Conservation (phyloP, 2,888 invertebrate species). For the Ectobius pallidus region DNA sequence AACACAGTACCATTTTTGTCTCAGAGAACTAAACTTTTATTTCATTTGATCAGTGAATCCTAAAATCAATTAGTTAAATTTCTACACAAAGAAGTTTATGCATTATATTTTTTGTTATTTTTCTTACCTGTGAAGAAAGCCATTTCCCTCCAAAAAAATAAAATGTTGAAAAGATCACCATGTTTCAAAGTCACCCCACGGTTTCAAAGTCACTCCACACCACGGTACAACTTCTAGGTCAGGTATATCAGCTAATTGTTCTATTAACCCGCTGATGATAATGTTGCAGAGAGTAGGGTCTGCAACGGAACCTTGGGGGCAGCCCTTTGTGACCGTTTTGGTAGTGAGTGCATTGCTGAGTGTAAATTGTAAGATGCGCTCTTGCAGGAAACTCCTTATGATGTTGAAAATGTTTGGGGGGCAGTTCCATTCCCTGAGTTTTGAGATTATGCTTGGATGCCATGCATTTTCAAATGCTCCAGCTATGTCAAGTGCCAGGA, state of each 20-base stretch:
- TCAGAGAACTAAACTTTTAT: background rate
- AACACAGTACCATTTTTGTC: background rate
- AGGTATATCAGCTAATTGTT: background rate
- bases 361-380: background rate
- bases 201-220: background rate
- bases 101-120: background rate
- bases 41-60: background rate
- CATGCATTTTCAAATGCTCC: slow-evolving; percentile 6
- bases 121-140: background rate
- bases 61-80: background rate
- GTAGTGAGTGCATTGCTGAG: background rate
- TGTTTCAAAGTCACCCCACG: background rate
- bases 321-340: background rate
- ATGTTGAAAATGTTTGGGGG: background rate
- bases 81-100: background rate
- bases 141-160: background rate
- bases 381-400: background rate
- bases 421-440: background rate
- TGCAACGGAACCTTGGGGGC: background rate
- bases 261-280: background rate
- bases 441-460: background rate
- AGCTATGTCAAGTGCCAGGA: background rate
- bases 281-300: background rate
- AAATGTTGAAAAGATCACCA: background rate
- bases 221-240: background rate